These are phyloP conservation scores for Ciconia nigra DNA, from an alignment of 2,797 vertebrate genomes.

Conservation along the genomic window DNA sequence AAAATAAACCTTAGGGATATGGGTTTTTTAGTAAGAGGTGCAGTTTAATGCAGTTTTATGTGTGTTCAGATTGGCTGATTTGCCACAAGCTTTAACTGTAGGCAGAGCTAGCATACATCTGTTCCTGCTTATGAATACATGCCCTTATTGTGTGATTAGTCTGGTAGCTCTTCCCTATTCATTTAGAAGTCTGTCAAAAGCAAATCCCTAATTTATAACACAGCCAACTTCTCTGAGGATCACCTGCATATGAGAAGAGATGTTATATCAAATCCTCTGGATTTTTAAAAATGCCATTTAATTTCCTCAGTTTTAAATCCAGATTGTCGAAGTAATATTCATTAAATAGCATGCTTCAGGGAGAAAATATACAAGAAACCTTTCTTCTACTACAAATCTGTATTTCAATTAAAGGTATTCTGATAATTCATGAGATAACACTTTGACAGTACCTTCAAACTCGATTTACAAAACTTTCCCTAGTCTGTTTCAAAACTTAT, in stretches of 20 bases:
- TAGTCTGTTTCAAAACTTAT: neutral
- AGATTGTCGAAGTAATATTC: neutral
- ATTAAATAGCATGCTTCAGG: neutral
- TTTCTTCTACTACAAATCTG: neutral
- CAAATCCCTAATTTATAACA: neutral
- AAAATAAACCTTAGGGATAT: neutral
- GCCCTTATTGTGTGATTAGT: neutral
- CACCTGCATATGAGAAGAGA: neutral
- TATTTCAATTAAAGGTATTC: neutral
- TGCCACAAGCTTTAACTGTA: neutral
- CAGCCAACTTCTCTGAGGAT: neutral
- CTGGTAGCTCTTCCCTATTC: neutral
- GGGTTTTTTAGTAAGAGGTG: neutral
- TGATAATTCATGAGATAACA: neutral
- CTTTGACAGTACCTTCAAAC: neutral
- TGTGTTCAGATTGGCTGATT: neutral
- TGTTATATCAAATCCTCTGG: neutral
- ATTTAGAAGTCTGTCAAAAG: neutral
- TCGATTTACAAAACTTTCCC: neutral
- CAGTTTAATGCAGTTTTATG: neutral
- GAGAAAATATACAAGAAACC: neutral
- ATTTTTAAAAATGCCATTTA: neutral
- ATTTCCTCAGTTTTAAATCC: neutral
- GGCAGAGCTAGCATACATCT: neutral
- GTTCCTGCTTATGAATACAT: neutral